A percentile compares a stretch with the other conserved stretches of the same genome.
Evolutionary conservation across 2,797 vertebrate genomes (phyloP).

Genomic region (Hirundo rustica): DNA sequence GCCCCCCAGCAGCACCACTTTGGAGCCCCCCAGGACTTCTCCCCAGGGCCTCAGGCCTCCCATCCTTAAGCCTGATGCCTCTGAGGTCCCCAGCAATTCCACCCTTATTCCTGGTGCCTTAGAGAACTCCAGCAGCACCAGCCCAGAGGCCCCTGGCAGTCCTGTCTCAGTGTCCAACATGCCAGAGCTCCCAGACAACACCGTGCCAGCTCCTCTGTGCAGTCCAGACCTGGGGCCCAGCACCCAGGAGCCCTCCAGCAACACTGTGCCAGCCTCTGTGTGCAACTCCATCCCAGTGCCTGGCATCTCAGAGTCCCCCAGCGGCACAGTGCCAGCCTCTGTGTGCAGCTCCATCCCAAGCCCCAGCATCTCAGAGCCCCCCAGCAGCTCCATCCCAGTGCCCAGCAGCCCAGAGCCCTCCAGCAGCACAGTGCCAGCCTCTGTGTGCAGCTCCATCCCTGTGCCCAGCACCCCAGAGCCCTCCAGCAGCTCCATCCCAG

Average conservation of each 20-base stretch:
- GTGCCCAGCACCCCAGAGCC: neutral
- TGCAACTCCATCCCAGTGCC: neutral
- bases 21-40: neutral
- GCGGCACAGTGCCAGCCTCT: accelerated
- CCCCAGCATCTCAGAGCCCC: neutral
- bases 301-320: neutral
- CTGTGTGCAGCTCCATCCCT: neutral
- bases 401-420: neutral
- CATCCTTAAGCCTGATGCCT: neutral
- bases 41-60: accelerated
- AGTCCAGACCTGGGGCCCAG: accelerated
- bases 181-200: neutral
- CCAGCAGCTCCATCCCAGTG: neutral
- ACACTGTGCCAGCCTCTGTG: too few relatives aligned
- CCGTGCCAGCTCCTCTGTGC: accelerated
- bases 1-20: neutral
- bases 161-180: neutral
- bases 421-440: accelerated
- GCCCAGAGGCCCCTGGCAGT: neutral
- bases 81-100: neutral
- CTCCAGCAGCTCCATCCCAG: too few relatives aligned
- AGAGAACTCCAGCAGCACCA: neutral
- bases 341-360: neutral
- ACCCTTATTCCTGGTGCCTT: neutral
- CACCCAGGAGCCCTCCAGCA: neutral